Evolutionary conservation across 2,113 vertebrate genomes (phyloP).

Genomic region (Salvelinus namaycush): DNA sequence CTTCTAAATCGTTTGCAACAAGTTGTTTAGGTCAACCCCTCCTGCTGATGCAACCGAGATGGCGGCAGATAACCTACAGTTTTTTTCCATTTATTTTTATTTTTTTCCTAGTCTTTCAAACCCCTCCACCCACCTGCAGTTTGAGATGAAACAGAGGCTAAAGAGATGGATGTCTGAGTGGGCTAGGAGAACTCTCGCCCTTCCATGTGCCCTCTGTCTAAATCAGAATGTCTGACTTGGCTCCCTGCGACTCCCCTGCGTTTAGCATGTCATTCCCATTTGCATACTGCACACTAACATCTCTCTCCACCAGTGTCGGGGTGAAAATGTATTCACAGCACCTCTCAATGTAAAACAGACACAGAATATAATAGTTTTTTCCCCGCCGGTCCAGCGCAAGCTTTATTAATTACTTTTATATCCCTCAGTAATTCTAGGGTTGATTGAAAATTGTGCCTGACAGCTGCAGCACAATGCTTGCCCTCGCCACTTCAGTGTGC

Average conservation of each 20-base stretch:
- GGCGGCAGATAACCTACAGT: neutral
- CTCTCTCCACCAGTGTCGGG: neutral
- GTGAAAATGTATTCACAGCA: neutral
- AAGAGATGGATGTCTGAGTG: slow-evolving; percentile 31
- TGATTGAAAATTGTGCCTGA: slow-evolving; percentile 45
- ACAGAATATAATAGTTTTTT: neutral
- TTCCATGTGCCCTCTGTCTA: neutral
- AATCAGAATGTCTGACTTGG: neutral
- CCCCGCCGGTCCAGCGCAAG: neutral
- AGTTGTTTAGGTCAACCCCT: slow-evolving; percentile 43
- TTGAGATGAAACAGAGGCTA: slow-evolving; percentile 28
- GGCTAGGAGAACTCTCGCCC: slow-evolving; percentile 23
- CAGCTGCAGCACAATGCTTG: slow-evolving; percentile 35
- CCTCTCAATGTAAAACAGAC: neutral
- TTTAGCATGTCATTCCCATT: neutral
- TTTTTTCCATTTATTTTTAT: no score
- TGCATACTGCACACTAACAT: neutral
- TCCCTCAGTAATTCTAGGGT: slow-evolving; percentile 42
- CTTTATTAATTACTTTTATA: slow-evolving; percentile 50
- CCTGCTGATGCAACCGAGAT: neutral
- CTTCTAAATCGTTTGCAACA: slow-evolving; percentile 31
- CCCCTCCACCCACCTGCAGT: slow-evolving; percentile 20
- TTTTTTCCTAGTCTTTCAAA: neutral
- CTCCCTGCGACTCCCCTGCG: neutral
- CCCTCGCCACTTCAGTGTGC: slow-evolving; percentile 3